These are phyloP conservation scores for Drosophila rufa DNA, from an alignment of 1,140 invertebrate genomes.

Conservation along the genomic window DNA sequence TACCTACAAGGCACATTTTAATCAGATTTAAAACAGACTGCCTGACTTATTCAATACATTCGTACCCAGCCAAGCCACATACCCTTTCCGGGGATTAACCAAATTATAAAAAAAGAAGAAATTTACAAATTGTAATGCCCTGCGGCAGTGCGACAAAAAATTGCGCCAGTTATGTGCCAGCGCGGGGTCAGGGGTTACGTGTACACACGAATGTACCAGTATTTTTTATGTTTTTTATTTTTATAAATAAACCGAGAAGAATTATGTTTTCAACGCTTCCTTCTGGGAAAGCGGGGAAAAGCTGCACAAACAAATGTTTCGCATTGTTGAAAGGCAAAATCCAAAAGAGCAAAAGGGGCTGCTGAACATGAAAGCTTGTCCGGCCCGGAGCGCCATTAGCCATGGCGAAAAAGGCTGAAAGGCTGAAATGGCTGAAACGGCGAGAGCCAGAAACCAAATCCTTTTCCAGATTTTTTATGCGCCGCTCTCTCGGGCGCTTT, in stretches of 20 bases:
- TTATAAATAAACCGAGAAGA: slow-evolving; percentile 53
- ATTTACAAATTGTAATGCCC: slow-evolving; percentile 60
- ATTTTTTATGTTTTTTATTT: slow-evolving; percentile 24
- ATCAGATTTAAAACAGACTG: slow-evolving; percentile 5
- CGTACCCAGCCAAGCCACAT: neutral
- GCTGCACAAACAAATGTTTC: slow-evolving; percentile 78
- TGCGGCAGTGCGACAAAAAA: slow-evolving; percentile 62
- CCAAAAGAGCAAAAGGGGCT: slow-evolving; percentile 37
- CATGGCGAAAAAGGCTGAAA: slow-evolving; percentile 43
- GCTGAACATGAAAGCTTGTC: slow-evolving; percentile 53
- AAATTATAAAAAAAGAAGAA: slow-evolving; percentile 9
- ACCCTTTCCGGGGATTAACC: slow-evolving; percentile 2
- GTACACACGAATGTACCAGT: slow-evolving; percentile 18
- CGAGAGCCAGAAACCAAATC: slow-evolving; percentile 62
- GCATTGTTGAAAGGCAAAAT: slow-evolving; percentile 68
- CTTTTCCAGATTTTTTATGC: slow-evolving; percentile 67
- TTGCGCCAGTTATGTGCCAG: slow-evolving; percentile 16
- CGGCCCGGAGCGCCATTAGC: slow-evolving; percentile 74
- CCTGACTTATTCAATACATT: neutral
- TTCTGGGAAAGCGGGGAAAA: slow-evolving; percentile 30
- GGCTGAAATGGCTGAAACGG: slow-evolving; percentile 40
- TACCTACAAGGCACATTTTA: slow-evolving; percentile 4
- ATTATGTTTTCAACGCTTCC: slow-evolving; percentile 61
- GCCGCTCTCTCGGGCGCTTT: slow-evolving; percentile 33
- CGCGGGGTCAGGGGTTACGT: slow-evolving; percentile 24